Base-by-base conservation (phyloP, 2,888 invertebrate species). In the Junonia oenone region DNA sequence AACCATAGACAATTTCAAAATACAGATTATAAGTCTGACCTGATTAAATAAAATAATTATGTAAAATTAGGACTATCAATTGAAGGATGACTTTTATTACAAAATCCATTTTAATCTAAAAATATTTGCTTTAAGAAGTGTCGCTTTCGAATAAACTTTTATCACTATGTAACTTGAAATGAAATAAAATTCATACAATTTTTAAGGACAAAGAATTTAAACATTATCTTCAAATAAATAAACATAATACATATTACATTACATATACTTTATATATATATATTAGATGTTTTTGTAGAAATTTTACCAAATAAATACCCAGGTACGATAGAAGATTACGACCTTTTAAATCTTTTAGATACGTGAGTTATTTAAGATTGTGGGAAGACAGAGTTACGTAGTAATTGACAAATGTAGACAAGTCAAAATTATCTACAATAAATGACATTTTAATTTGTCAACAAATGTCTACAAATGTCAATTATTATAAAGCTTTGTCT, bases 251-350 rank as follows among this genome's bases (percentile, higher is more conserved):
- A n/a, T n/a, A n/a, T n/a, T n/a, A n/a, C n/a, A n/a, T n/a, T n/a
- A n/a, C n/a, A n/a, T n/a, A n/a, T n/a, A n/a, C n/a, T n/a, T n/a
- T n/a, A n/a, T n/a, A n/a, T n/a, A n/a, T 33, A 40, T 17, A 17
- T 29, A n/a, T 26, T 15, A 47, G 45, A 13, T 13, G 47, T 37
- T 53, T 57, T 57, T 57, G 53, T 53, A 53, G 56, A 31, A 57
- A 33, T 57, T 57, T 53, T 57, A 49, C 45, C n/a, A 38, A 49
- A 33, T 26, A 11, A 29, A 22, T 15, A 14, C 45, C 43, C 48
- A 38, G 35, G 38, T 53, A 29, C 26, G 9, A 52, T 43, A 43
- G 43, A 15, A 31, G 31, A 38, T 22, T 17, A 26, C 22, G 11
- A 26, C 17, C 13, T 53, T 47, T 47, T 31, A 38, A 48, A 15